A percentile compares a stretch with the other conserved stretches of the same genome.
Evolutionary conservation across 2,113 vertebrate genomes (phyloP).

Genomic region (Eira barbara): DNA sequence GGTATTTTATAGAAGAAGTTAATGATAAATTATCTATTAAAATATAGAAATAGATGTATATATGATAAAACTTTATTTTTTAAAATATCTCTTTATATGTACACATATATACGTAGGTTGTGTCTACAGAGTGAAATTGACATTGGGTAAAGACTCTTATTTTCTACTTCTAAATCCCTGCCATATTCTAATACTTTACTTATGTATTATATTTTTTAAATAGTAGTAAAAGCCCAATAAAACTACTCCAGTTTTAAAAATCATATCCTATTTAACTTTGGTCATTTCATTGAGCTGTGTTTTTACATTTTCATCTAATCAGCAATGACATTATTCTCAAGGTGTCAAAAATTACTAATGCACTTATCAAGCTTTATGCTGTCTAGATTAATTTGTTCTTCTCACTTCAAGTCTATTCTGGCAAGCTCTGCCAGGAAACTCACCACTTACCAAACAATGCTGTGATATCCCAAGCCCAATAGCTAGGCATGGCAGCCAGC

Average conservation of each 20-base stretch:
- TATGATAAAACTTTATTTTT: background rate
- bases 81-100: background rate
- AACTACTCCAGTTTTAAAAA: background rate
- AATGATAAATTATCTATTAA: background rate
- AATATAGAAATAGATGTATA: background rate
- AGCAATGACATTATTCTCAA: background rate
- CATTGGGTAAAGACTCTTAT: background rate
- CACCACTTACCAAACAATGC: background rate
- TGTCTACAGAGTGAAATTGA: background rate
- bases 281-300: background rate
- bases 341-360: background rate
- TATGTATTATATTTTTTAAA: background rate
- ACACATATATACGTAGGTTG: background rate
- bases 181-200: slow-evolving; percentile 21
- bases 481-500: background rate
- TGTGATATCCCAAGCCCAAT: background rate
- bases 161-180: background rate
- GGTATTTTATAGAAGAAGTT: background rate
- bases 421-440: background rate
- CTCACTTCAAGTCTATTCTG: background rate
- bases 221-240: background rate
- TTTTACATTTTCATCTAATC: slow-evolving; percentile 29
- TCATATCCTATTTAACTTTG: background rate
- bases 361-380: background rate
- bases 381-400: background rate